Evolutionary conservation across 2,113 vertebrate species (phyloP).

Genomic region (Catharus bicknelli): DNA sequence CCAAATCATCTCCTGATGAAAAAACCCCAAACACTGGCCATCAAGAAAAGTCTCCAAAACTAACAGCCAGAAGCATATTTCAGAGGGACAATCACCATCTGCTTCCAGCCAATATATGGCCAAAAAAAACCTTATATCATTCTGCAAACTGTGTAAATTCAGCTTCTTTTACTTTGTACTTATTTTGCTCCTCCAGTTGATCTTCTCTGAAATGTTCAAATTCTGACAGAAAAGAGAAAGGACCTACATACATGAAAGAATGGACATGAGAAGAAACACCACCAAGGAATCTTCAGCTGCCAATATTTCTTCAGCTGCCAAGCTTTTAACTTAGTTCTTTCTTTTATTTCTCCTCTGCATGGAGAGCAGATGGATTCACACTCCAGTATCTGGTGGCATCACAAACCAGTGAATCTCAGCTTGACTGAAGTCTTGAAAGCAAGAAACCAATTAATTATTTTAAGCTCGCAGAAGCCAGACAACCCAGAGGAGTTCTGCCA

Average conservation of each 20-base stretch:
- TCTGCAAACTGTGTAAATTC: neutral
- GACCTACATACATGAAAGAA: neutral
- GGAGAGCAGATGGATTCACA: slow-evolving; percentile 40
- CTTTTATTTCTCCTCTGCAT: neutral
- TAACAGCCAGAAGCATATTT: neutral
- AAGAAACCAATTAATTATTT: slow-evolving; percentile 49
- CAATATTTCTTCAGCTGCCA: slow-evolving; percentile 13
- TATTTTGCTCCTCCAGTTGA: neutral
- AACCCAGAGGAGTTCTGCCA: slow-evolving; percentile 16
- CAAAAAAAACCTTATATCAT: neutral
- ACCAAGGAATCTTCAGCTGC: neutral
- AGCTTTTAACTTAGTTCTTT: slow-evolving; percentile 9
- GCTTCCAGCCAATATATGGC: neutral
- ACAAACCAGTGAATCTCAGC: slow-evolving; percentile 19
- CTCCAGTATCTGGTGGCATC: slow-evolving; percentile 19
- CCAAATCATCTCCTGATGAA: neutral
- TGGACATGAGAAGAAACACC: neutral
- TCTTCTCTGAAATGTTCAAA: neutral
- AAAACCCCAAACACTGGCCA: neutral
- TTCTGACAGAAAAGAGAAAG: neutral
- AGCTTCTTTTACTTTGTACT: neutral
- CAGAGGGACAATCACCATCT: slow-evolving; percentile 5
- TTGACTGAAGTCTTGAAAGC: slow-evolving; percentile 47
- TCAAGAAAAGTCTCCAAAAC: neutral
- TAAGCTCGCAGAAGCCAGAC: slow-evolving; percentile 38